Evolutionary conservation across 1,140 invertebrate species (phyloP), one percentile per base, ranked within the genome.

Genomic region (Sitophilus oryzae): DNA sequence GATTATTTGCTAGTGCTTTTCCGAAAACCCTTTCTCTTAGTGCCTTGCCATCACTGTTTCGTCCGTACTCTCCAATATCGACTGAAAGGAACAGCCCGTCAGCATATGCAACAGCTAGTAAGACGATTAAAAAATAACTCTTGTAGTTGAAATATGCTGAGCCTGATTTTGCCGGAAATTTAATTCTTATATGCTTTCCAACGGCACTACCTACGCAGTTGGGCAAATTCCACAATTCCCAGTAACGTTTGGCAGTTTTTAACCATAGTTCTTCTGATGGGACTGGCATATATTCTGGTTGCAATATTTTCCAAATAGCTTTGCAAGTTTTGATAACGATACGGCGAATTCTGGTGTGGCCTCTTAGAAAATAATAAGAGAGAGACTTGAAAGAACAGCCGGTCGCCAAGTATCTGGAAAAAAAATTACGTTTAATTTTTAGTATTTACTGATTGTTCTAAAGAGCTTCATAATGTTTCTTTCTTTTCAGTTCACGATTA

Each of bases 41-140:
- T n/a, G n/a, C n/a, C n/a, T n/a, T n/a, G n/a, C n/a, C n/a, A n/a
- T n/a, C n/a, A n/a, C n/a, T n/a, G n/a, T n/a, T 52, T 43, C 16
- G 38, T 9, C 38, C 49, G 23, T 52, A 52, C 19, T 52, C 50
- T 16, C 50, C 40, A 30, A 43, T 34, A 44, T 52, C 50, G 22
- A 35, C 18, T 11, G 40, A 8, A 16, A 43, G 14, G 23, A 52
- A 52, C 21, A 22, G 41, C 36, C 41, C 50, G 30, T 52, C 18
- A 14, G 10, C 41, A 43, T 43, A 15, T 43, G 41, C 41, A 43
- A 43, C 41, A 8, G 41, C 41, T 43, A 43, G 15, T 40, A 40
- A 40, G 9, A 40, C 15, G 5, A 40, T 40, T 40, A 15, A 40
- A 40, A 40, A 40, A 40, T 40, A 40, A 40, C 37, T 6, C 16